Conservation (phyloP, 1,140 invertebrate species). For the Ceratina australensis region DNA sequence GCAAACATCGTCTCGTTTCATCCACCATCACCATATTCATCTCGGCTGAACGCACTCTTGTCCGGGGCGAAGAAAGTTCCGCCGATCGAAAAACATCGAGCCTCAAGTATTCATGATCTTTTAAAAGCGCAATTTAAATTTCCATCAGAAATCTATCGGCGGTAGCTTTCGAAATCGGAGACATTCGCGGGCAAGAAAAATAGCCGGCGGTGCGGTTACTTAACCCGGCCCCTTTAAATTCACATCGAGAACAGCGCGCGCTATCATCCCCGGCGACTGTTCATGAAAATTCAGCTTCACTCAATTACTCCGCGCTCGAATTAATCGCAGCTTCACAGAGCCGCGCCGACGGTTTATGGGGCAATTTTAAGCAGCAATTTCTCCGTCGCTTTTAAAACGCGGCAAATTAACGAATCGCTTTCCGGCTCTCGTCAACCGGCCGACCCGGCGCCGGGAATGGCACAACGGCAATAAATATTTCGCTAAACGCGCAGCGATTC, state of each 20-base stretch:
- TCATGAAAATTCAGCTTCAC: not conserved
- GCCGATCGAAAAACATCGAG: too few relatives aligned
- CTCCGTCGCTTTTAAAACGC: not conserved
- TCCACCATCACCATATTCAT: not conserved
- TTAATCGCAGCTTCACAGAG: not conserved
- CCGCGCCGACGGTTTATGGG: not conserved
- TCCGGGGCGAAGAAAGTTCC: not conserved
- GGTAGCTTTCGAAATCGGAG: too few relatives aligned
- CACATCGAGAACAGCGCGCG: not conserved
- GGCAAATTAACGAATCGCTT: not conserved
- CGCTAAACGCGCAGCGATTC: conserved; percentile 37
- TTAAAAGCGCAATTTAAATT: too few relatives aligned
- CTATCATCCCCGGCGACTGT: not conserved
- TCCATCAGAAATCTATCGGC: too few relatives aligned
- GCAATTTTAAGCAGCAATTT: conserved; percentile 4
- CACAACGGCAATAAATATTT: conserved; percentile 30
- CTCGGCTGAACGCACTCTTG: not conserved
- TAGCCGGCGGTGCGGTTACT: not conserved
- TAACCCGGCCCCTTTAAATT: not conserved
- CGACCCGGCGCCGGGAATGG: too few relatives aligned
- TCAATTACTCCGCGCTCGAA: conserved; percentile 11
- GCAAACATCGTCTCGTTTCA: conserved; percentile 8
- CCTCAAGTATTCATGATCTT: too few relatives aligned
- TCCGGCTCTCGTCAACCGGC: too few relatives aligned
- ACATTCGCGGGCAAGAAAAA: not conserved